phyloP scores from a whole-genome alignment of 2,797 vertebrate genomes.

The Dermochelys coriacea region DNA sequence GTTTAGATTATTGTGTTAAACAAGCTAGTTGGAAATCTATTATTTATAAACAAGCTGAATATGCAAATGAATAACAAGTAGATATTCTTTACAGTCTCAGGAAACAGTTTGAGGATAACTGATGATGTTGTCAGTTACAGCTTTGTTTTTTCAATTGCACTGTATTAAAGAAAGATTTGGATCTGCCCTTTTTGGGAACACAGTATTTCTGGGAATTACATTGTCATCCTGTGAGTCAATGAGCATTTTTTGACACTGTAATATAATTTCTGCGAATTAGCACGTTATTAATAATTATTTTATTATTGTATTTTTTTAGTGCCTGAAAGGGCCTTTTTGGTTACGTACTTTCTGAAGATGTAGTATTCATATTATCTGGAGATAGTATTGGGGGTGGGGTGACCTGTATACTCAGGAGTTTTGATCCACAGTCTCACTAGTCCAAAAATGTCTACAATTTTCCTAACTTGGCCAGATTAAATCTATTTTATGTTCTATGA shows the following conservation, averaged over 20 bases:
- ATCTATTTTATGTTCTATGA: too few species aligned
- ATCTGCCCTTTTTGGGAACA: constrained; percentile 8
- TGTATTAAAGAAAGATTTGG: constrained; percentile 1
- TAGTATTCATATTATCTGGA: neutral
- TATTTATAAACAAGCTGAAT: constrained; percentile 3
- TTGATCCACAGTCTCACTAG: neutral
- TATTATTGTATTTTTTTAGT: neutral
- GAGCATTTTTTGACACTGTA: constrained; percentile 13
- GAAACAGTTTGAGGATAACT: neutral
- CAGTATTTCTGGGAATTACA: constrained; percentile 15
- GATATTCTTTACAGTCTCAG: neutral
- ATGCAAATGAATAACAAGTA: constrained; percentile 39
- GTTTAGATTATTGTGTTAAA: constrained; percentile 59
- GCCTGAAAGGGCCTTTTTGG: neutral
- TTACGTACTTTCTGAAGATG: neutral
- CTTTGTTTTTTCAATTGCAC: neutral
- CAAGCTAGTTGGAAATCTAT: constrained; percentile 57
- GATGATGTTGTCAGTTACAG: constrained; percentile 12
- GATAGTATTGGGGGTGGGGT: neutral
- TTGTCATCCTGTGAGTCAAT: neutral
- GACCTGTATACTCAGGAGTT: neutral
- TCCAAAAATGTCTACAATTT: neutral
- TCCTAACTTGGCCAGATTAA: neutral
- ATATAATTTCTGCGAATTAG: constrained; percentile 6
- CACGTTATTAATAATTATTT: neutral